These are phyloP conservation scores for Exocentrus adspersus DNA, from an alignment of 2,888 invertebrate genomes.

Conservation along the genomic window DNA sequence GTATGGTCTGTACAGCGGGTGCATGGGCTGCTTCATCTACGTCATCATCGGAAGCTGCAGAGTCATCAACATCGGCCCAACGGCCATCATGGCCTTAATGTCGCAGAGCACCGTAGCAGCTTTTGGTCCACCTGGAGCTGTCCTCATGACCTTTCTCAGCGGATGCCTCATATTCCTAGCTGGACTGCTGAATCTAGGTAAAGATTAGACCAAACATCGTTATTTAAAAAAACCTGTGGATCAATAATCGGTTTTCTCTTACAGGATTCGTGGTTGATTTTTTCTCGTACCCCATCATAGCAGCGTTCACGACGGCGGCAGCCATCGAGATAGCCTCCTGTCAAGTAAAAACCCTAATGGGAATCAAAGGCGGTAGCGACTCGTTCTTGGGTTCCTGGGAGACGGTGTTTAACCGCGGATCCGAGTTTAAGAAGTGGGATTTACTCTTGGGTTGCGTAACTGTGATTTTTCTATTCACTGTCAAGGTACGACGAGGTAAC, in stretches of 20 bases:
- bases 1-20: slow-evolving; percentile 70
- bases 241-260: too few relatives aligned
- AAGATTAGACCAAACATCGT: not conserved
- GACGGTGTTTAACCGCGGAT: slow-evolving; percentile 72
- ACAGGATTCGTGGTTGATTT: slow-evolving; percentile 86
- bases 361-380: slow-evolving; percentile 71
- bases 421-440: slow-evolving; percentile 72
- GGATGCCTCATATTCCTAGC: slow-evolving; percentile 77
- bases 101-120: slow-evolving; percentile 73
- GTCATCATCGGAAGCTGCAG: slow-evolving; percentile 68
- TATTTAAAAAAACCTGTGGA: too few relatives aligned
- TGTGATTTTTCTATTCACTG: slow-evolving; percentile 69
- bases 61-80: slow-evolving; percentile 79
- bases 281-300: slow-evolving; percentile 85
- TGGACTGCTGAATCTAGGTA: slow-evolving; percentile 78
- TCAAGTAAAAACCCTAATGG: slow-evolving; percentile 80
- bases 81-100: slow-evolving; percentile 89
- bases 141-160: slow-evolving; percentile 77
- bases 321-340: slow-evolving; percentile 85
- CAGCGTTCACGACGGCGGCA: slow-evolving; percentile 87
- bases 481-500: slow-evolving; percentile 72
- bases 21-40: slow-evolving; percentile 69
- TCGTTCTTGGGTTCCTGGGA: slow-evolving; percentile 73
- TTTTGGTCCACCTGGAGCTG: slow-evolving; percentile 76
- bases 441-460: slow-evolving; percentile 73